phyloP scores from a whole-genome alignment of 2,113 vertebrate genomes.

The Felis catus region F.catus_Fca126_mat1.0 CM031421.1:71261001-71261500 shows the following conservation, averaged over 20 bases:
- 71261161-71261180: neutral
- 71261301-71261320: neutral
- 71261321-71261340: neutral
- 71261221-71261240: neutral
- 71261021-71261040: neutral
- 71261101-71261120: neutral
- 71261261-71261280: neutral
- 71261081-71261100: neutral
- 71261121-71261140: neutral
- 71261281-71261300: neutral
- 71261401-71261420: neutral
- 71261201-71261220: neutral
- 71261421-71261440: neutral
- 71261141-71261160: neutral
- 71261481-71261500: neutral
- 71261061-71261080: neutral
- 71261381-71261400: neutral
- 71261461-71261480: neutral
- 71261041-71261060: neutral
- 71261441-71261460: neutral
- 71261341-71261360: neutral
- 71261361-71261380: neutral
- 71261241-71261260: neutral
- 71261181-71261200: neutral
- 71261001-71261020: neutral